phyloP scores from a whole-genome alignment of 2,797 vertebrate species.

The Phrynocephalus guinanensis region DNA sequence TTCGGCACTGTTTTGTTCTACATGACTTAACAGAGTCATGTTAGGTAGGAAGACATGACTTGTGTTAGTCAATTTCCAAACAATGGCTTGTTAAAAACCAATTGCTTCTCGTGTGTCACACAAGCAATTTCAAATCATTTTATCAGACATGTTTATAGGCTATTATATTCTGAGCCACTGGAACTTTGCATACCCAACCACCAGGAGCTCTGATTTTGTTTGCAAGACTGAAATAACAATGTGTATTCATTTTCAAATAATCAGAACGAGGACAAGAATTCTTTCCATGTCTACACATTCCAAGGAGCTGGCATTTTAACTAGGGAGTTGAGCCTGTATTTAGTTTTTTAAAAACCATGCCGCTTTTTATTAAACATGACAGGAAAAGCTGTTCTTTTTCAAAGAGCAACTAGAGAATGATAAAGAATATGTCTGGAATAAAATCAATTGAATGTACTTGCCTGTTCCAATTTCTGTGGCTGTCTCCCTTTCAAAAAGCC shows the following conservation, averaged over 20 bases:
- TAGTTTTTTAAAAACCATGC: neutral
- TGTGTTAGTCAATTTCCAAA: neutral
- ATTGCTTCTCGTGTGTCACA: neutral
- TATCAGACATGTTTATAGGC: neutral
- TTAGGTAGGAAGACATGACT: neutral
- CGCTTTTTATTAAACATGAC: slow-evolving; percentile 24
- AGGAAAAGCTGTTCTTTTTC: slow-evolving; percentile 9
- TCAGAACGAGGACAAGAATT: neutral
- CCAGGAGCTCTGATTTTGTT: neutral
- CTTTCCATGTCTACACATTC: slow-evolving; percentile 8
- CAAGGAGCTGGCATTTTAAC: neutral
- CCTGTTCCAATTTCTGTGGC: neutral
- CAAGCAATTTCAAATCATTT: slow-evolving; percentile 14
- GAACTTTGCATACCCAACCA: neutral
- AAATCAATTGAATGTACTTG: neutral
- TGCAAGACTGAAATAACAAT: neutral
- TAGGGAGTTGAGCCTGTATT: neutral
- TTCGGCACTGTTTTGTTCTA: neutral
- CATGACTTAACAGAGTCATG: neutral
- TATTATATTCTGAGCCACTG: neutral
- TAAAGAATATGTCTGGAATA: slow-evolving; percentile 4
- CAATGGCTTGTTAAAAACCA: neutral
- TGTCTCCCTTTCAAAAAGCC: neutral
- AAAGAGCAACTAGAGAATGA: slow-evolving; percentile 16
- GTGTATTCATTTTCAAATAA: neutral